Base-by-base conservation (phyloP, 1,140 invertebrate genomes). In the Aricia agestis region DNA sequence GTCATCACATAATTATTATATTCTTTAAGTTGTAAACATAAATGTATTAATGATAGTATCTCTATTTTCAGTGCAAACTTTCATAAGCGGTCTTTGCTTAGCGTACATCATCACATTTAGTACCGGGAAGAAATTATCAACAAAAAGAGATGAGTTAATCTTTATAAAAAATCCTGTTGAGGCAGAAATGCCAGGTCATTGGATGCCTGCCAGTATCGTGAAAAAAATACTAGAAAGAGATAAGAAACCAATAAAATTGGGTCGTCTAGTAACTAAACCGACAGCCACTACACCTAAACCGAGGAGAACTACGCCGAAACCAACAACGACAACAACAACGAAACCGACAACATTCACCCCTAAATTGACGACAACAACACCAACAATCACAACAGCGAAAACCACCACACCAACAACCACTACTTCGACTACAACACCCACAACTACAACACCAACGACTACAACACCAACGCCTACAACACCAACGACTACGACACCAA, bases 161-260 rank as follows among this genome's bases (percentile, higher is more conserved):
- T 85, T 81, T 57, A 85, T 85, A 15, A 78, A 80, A 5, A 85
- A 85, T 58, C 83, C 83, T 10, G 76, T 85, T 11, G 83, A 85
- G 73, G 79, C 83, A 0, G 70, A 77, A 10, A 76, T 85, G 78
- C 83, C 83, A 9, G 78, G 83, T 0, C 82, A 85, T 65, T 85
- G 83, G 82, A 78, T 85, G 66, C 83, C 83, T 6, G 66, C 77
- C 1, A 85, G 82, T 68, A 74, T 85, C 45, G 68, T 85, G 9
- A 83, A 82, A 66, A 42, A 78, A 10, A 82, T 82, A 58, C 67
- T 84, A 17, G 73, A 71, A 15, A 72, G 75, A 10, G 59, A 71
- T 36, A 71, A 67, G 19, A 68, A 68, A 7, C 67, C 72, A 1
- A 72, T 61, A 66, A 72, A 59, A 68, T 25, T 67, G 7, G 41